Conservation (phyloP, 2,888 invertebrate genomes). For the Hemithea aestivaria region DNA sequence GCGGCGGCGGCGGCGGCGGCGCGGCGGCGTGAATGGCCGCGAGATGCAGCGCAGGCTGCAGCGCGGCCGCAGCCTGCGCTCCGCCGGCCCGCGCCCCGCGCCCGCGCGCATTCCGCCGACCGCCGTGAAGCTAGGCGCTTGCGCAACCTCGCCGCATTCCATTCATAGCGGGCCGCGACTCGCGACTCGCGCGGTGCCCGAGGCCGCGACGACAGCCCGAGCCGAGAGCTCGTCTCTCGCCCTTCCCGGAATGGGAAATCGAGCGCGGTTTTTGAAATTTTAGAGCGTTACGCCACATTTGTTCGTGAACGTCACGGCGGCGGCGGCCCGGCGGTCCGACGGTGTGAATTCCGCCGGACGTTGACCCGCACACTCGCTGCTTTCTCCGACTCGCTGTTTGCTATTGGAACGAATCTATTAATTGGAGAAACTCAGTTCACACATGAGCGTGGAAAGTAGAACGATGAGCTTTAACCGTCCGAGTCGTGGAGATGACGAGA, state of each 20-base stretch:
- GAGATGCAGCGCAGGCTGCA: slow-evolving; percentile 68
- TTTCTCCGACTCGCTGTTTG: slow-evolving; percentile 74
- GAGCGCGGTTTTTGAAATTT: slow-evolving; percentile 68
- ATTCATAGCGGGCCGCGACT: slow-evolving; percentile 68
- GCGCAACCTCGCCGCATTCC: slow-evolving; percentile 76
- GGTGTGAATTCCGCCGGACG: slow-evolving; percentile 70
- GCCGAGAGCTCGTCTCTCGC: slow-evolving; percentile 31
- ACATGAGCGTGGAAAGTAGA: slow-evolving; percentile 76
- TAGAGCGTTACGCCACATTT: slow-evolving; percentile 74
- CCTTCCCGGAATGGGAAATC: slow-evolving; percentile 59
- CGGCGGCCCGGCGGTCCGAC: slow-evolving; percentile 65
- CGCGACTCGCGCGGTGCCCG: slow-evolving; percentile 37
- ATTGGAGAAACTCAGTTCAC: slow-evolving; percentile 79
- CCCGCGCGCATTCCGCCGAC: slow-evolving; percentile 53
- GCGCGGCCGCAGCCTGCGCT: slow-evolving; percentile 48
- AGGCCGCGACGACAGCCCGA: slow-evolving; percentile 26
- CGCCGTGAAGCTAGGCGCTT: slow-evolving; percentile 61
- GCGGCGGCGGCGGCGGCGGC: slow-evolving; percentile 32
- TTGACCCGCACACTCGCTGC: slow-evolving; percentile 70
- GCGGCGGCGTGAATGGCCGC: slow-evolving; percentile 71
- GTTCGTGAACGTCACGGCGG: slow-evolving; percentile 69
- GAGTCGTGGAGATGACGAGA: slow-evolving; percentile 19
- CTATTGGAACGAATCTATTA: slow-evolving; percentile 80
- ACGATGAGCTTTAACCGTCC: slow-evolving; percentile 53
- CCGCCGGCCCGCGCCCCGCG: slow-evolving; percentile 23